Evolutionary conservation across 2,797 vertebrate species (phyloP).

Genomic region (Myioborus melanocephalus): DNA sequence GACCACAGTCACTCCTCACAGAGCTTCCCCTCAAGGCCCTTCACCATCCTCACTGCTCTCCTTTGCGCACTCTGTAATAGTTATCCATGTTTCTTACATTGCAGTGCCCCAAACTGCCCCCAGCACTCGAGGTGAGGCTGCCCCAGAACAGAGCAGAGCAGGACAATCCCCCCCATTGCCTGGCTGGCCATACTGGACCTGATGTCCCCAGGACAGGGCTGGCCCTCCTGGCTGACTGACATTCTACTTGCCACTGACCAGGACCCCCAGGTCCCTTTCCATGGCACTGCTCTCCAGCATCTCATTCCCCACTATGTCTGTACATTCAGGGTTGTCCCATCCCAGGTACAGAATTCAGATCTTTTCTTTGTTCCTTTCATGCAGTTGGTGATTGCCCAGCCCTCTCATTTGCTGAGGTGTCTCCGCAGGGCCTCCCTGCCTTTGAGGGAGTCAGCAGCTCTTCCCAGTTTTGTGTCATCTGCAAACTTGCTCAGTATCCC

Average conservation of each 20-base stretch:
- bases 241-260: accelerated
- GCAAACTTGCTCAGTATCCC: accelerated
- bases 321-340: background rate
- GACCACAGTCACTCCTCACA: background rate
- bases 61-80: too few species aligned
- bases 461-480: background rate
- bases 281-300: accelerated
- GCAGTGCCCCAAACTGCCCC: background rate
- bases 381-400: background rate
- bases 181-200: background rate
- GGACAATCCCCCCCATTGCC: background rate
- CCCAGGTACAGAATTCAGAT: background rate
- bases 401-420: background rate
- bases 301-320: accelerated
- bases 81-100: background rate
- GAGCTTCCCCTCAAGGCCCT: background rate
- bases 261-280: too few species aligned
- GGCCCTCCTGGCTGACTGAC: background rate
- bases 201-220: background rate
- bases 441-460: accelerated
- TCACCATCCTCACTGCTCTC: background rate
- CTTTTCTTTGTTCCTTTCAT: background rate
- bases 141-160: background rate
- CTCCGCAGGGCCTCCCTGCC: background rate
- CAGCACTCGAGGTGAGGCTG: accelerated